Conservation (phyloP, 2,888 invertebrate species). For the Spicauda simplicius region DNA sequence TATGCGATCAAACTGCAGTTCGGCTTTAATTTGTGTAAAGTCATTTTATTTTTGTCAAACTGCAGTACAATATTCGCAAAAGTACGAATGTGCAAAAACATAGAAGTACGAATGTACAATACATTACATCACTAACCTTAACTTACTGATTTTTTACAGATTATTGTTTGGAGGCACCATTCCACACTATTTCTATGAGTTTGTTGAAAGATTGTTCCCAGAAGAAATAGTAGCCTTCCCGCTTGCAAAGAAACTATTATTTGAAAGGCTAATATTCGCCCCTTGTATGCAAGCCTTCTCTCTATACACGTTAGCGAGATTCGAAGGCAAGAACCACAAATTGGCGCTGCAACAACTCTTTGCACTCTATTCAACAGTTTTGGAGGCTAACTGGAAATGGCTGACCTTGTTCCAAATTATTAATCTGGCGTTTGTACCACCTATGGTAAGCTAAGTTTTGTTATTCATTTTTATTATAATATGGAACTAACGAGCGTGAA, state of each 20-base stretch:
- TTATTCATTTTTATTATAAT: too few relatives aligned
- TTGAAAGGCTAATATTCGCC: slow-evolving; percentile 90
- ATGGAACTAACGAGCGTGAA: too few relatives aligned
- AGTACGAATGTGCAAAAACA: too few relatives aligned
- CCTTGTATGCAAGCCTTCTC: slow-evolving; percentile 90
- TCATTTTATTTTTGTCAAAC: too few relatives aligned
- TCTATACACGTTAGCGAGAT: slow-evolving; percentile 89
- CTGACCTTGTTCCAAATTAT: slow-evolving; percentile 90
- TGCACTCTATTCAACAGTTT: slow-evolving; percentile 86
- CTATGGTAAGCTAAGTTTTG: slow-evolving; percentile 86
- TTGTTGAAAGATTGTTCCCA: slow-evolving; percentile 86
- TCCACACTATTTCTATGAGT: slow-evolving; percentile 91
- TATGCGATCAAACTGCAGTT: too few relatives aligned
- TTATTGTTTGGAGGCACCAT: slow-evolving; percentile 92
- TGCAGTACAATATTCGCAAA: too few relatives aligned
- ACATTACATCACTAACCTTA: too few relatives aligned
- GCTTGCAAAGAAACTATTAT: slow-evolving; percentile 86
- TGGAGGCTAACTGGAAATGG: slow-evolving; percentile 91
- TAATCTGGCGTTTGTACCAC: slow-evolving; percentile 90
- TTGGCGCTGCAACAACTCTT: slow-evolving; percentile 86
- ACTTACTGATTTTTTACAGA: slow-evolving; percentile 63
- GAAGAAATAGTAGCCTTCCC: slow-evolving; percentile 83
- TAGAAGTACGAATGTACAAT: too few relatives aligned
- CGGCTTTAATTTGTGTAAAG: too few relatives aligned
- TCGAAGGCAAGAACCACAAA: slow-evolving; percentile 90